Evolutionary conservation across 2,888 invertebrate species (phyloP), one percentile per base, ranked within the genome.

Genomic region (Parnassius glacialis): DNA sequence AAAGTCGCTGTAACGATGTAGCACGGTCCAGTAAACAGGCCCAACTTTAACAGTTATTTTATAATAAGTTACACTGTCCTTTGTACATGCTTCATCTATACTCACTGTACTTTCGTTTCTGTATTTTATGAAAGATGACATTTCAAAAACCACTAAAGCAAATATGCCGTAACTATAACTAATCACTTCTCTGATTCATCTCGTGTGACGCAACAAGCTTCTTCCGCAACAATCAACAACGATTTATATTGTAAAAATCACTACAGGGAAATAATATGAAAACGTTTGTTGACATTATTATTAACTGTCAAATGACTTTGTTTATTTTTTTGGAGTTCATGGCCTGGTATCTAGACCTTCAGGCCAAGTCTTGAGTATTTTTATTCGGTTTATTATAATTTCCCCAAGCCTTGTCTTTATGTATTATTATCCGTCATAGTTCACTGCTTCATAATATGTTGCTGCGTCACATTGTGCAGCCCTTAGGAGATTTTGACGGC

Each of bases 1-100:
- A 85, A 98, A 99, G 74, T 98, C 97, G 79, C 94, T 97, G 90
- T 97, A 99, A 69, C 98, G 94, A 84, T 96, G 96, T 73, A 94
- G 94, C 10, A 98, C 95, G 68, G 93, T 94, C 99, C 98, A 99
- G 65, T 93, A 92, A 64, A 95, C 92, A 65, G 93, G 87, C n/a
- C 93, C 95, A 25, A 97, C 93, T 75, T 91, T 93, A 73, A 95
- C 92, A 75, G 92, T 90, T 67, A 97, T 95, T 75, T 93, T 93
- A 79, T 97, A 97, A 82, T 93, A 95, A 0, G 94, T 95, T 64
- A 96, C 92, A 73, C 93, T 93, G 60, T 94, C 94, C 66, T 93
- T 92, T 70, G 94, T 94, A 67, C 93, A 92, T 44, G 93, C 92
- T 62, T 93, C 93, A 43, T 94, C 94, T 68, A 97, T 95, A 73